Evolutionary conservation across 1,140 invertebrate species (phyloP).

Genomic region (Lithobius niger): DNA sequence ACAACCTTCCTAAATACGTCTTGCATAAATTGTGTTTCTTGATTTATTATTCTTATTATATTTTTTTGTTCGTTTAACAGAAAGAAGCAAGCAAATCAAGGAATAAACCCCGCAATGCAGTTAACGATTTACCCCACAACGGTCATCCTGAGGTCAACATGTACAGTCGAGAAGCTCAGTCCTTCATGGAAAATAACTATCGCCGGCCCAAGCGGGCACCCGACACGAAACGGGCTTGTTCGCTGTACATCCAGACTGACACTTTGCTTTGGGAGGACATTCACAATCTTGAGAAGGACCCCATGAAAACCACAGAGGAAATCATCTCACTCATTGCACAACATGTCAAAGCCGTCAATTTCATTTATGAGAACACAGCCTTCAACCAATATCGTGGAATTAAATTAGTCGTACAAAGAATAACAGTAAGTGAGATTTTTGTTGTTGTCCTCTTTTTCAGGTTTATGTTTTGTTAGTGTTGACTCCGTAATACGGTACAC

Average conservation of each 20-base stretch:
- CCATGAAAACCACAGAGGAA: constrained; percentile 83
- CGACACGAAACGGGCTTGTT: constrained; percentile 60
- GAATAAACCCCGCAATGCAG: no score
- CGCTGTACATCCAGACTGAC: constrained; percentile 94
- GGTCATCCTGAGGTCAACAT: no score
- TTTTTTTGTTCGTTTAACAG: no score
- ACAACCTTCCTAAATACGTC: no score
- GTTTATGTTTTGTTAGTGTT: not conserved
- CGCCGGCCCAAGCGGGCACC: not conserved
- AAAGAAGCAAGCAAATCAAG: no score
- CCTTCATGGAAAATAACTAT: no score
- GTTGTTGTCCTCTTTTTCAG: not conserved
- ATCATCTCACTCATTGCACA: constrained; percentile 93
- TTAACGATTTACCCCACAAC: no score
- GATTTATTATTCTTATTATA: no score
- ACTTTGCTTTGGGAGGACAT: constrained; percentile 93
- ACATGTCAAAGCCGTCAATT: constrained; percentile 96
- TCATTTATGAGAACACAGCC: constrained; percentile 88
- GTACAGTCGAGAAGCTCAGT: no score
- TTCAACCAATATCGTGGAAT: constrained; percentile 91
- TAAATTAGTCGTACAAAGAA: constrained; percentile 94
- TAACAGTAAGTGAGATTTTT: constrained; percentile 52
- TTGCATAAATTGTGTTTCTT: no score
- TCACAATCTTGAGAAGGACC: constrained; percentile 38
- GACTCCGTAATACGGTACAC: no score